phyloP scores from a whole-genome alignment of 2,113 vertebrate species.

The Prinia subflava region DNA sequence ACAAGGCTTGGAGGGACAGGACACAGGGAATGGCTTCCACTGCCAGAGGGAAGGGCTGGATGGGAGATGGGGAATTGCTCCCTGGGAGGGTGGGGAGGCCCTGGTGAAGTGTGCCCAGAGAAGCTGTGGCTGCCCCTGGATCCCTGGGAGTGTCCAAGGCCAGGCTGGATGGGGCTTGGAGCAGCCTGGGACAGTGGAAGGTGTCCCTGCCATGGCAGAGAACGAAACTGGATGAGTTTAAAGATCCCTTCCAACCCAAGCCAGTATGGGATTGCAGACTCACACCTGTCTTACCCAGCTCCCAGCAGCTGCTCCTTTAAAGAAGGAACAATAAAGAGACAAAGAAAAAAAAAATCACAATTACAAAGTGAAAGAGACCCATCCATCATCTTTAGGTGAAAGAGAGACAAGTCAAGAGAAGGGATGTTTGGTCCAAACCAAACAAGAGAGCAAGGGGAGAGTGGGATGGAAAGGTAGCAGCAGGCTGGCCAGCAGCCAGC shows the following conservation, averaged over 20 bases:
- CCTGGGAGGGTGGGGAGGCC: accelerated
- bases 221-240: neutral
- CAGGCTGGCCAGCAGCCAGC: constrained; percentile 55
- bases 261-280: neutral
- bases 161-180: neutral
- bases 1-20: neutral
- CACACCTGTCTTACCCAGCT: neutral
- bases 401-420: neutral
- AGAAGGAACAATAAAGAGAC: neutral
- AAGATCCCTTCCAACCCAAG: neutral
- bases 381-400: neutral
- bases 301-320: neutral
- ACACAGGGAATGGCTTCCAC: neutral
- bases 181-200: neutral
- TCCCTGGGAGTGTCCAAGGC: neutral
- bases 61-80: neutral
- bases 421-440: neutral
- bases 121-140: neutral
- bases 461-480: constrained; percentile 3
- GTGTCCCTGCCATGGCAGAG: neutral
- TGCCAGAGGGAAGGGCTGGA: neutral
- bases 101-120: neutral
- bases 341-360: accelerated
- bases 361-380: neutral
- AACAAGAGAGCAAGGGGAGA: neutral